Evolutionary conservation across 2,113 vertebrate species (phyloP).

Genomic region (Equus quagga): DNA sequence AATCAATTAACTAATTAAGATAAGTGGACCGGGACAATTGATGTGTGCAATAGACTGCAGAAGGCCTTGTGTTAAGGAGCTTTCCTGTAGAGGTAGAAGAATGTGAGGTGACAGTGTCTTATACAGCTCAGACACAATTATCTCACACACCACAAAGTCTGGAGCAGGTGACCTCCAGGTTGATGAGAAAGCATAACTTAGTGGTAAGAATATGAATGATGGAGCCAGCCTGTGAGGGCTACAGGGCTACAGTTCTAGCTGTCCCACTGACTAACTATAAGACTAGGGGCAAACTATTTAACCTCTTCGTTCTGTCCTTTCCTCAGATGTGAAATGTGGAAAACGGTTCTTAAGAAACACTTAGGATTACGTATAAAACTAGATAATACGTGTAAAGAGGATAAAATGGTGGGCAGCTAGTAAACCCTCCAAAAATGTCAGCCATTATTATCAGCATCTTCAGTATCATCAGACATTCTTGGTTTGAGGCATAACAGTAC

Average conservation of each 20-base stretch:
- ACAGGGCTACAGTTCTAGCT: not conserved
- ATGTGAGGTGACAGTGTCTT: not conserved
- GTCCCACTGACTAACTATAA: not conserved
- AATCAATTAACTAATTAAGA: not conserved
- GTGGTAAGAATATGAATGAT: not conserved
- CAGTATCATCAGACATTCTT: not conserved
- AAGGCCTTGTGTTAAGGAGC: not conserved
- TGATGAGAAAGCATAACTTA: not conserved
- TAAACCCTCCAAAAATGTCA: not conserved
- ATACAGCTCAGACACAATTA: not conserved
- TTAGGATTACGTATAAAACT: not conserved
- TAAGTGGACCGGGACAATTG: not conserved
- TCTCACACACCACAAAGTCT: not conserved
- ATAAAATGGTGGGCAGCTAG: not conserved
- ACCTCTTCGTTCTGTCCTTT: not conserved
- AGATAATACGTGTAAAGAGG: not conserved
- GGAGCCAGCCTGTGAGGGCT: not conserved
- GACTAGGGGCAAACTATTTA: not conserved
- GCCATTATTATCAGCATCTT: not conserved
- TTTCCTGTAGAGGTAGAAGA: not conserved
- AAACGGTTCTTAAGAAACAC: not conserved
- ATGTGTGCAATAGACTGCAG: not conserved
- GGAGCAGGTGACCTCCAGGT: not conserved
- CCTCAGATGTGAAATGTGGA: not conserved
- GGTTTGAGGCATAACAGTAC: not conserved